phyloP scores from a whole-genome alignment of 35 echinoderm and acorn worm species.

The Anneissia japonica region DNA sequence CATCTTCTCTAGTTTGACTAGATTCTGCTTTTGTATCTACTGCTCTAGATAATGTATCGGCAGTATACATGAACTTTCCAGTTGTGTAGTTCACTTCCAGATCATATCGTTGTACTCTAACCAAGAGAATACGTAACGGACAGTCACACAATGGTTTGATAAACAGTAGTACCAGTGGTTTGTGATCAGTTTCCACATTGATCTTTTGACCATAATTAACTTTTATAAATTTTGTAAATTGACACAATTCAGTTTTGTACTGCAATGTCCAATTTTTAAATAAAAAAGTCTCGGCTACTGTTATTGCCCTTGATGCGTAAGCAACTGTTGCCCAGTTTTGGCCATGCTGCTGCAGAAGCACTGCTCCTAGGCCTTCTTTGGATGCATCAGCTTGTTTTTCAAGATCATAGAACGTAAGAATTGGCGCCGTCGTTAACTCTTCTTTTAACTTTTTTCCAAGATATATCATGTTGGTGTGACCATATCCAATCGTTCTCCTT shows the following conservation, averaged over 20 bases:
- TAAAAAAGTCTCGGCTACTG: slow-evolving; percentile 13
- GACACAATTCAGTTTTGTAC: slow-evolving; percentile 16
- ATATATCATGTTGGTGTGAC: not conserved
- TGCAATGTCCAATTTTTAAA: slow-evolving; percentile 31
- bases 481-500: not conserved
- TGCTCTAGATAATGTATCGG: not conserved
- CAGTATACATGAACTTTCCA: not conserved
- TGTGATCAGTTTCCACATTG: slow-evolving; percentile 29
- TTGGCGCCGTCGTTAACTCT: not conserved
- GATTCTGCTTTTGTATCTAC: not conserved
- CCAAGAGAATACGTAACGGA: slow-evolving; percentile 49
- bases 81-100: slow-evolving; percentile 26
- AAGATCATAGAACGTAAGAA: slow-evolving; percentile 40
- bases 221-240: slow-evolving; percentile 33
- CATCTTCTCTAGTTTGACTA: no score
- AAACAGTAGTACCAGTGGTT: slow-evolving; percentile 50
- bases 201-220: slow-evolving; percentile 15
- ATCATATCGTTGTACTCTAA: slow-evolving; percentile 53
- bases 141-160: slow-evolving; percentile 52
- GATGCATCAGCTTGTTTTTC: slow-evolving; percentile 34
- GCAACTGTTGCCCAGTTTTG: slow-evolving; percentile 32
- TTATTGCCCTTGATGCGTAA: slow-evolving; percentile 38
- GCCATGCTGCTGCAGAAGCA: slow-evolving; percentile 33
- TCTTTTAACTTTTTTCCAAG: not conserved
- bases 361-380: slow-evolving; percentile 18